These are phyloP conservation scores for Dione vanillae DNA, from an alignment of 2,888 invertebrate genomes.

Conservation along the genomic window DNA sequence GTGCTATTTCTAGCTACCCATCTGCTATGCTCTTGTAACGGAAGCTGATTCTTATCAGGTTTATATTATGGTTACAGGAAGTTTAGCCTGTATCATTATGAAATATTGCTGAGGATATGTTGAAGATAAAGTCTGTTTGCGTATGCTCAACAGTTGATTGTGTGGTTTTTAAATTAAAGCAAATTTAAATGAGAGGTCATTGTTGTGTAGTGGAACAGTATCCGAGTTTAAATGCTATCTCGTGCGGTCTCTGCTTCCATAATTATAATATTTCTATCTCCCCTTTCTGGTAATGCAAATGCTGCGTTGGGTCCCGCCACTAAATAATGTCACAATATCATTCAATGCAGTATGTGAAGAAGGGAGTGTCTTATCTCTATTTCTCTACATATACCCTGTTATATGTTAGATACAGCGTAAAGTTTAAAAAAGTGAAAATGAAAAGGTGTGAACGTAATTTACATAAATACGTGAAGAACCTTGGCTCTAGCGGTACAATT, in stretches of 20 bases:
- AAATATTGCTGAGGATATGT: conserved; percentile 32
- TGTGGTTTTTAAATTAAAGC: conserved; percentile 31
- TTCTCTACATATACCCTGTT: too few relatives aligned
- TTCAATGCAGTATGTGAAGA: too few relatives aligned
- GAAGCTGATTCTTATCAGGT: conserved; percentile 63
- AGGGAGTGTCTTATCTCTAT: too few relatives aligned
- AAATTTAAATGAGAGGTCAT: neutral
- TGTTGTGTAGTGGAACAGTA: too few relatives aligned
- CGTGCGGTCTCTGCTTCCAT: too few relatives aligned
- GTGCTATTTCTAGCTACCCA: conserved; percentile 72
- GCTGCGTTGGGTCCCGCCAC: too few relatives aligned
- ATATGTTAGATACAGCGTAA: too few relatives aligned
- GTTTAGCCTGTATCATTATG: conserved; percentile 38
- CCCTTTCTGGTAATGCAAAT: too few relatives aligned
- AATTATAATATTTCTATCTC: too few relatives aligned
- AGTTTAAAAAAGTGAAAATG: neutral
- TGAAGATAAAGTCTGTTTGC: conserved; percentile 8
- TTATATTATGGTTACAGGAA: conserved; percentile 58
- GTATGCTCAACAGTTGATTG: neutral
- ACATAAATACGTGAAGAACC: conserved; percentile 19
- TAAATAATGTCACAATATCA: too few relatives aligned
- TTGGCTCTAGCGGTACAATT: too few relatives aligned
- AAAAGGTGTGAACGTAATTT: conserved; percentile 17
- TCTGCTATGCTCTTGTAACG: conserved; percentile 58
- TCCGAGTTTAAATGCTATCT: too few relatives aligned